Evolutionary conservation across 2,888 invertebrate genomes (phyloP).

Genomic region (Lacanobia wlatinum): DNA sequence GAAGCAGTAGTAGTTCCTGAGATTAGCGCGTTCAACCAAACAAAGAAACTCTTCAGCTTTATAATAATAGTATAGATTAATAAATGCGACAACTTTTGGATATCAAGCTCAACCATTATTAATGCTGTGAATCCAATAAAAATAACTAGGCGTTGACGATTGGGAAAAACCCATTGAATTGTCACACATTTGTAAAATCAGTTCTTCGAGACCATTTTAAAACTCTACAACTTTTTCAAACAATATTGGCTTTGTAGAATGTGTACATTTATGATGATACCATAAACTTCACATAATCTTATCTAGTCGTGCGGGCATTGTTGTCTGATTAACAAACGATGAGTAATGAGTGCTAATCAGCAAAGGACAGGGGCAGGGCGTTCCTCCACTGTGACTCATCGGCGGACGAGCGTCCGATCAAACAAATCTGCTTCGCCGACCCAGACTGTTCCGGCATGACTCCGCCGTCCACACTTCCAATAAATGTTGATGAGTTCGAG

Average conservation of each 20-base stretch:
- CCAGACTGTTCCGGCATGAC: conserved; percentile 78
- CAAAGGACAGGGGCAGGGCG: conserved; percentile 82
- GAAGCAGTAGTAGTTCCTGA: no score
- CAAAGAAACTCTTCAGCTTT: no score
- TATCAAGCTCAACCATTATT: neutral
- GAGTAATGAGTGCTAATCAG: conserved; percentile 87
- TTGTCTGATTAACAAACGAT: conserved; percentile 81
- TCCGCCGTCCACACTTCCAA: conserved; percentile 62
- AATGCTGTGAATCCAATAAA: neutral
- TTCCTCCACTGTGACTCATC: conserved; percentile 84
- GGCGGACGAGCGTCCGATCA: conserved; percentile 64
- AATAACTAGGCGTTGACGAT: neutral
- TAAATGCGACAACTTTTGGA: neutral
- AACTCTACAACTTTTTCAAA: conserved; percentile 8
- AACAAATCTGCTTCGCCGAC: conserved; percentile 72
- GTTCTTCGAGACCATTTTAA: neutral
- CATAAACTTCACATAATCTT: conserved; percentile 70
- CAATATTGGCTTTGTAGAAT: conserved; percentile 8
- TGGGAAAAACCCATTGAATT: neutral
- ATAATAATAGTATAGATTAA: no score
- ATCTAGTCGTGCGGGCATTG: conserved; percentile 71
- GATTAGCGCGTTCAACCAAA: no score
- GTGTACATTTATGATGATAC: conserved; percentile 64
- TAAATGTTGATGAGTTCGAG: conserved; percentile 60
- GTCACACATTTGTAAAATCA: no score